These are phyloP conservation scores for Zeus faber DNA, from an alignment of 2,113 vertebrate species.

Conservation along the genomic window DNA sequence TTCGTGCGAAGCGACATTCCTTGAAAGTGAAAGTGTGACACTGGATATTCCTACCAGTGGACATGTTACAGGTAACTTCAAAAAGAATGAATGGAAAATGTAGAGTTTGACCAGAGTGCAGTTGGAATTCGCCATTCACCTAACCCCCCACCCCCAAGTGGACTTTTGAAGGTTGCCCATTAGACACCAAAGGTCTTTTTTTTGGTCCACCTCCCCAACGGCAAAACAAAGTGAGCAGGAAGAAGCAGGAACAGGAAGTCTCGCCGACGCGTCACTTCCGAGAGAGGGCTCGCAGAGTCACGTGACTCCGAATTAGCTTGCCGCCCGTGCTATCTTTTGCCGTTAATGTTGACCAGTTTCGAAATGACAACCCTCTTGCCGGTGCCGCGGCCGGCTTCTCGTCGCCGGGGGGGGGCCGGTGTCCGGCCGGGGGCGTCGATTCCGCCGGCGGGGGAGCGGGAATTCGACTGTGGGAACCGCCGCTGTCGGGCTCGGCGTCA, in stretches of 20 bases:
- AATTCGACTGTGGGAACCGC: conserved; percentile 38
- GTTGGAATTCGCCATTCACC: no score
- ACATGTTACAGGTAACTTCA: no score
- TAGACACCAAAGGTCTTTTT: no score
- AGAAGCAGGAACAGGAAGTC: conserved; percentile 42
- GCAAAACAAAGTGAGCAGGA: background rate
- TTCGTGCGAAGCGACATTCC: no score
- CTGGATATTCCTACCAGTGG: no score
- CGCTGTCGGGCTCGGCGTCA: conserved; percentile 70
- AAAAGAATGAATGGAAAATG: no score
- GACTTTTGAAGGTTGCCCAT: no score
- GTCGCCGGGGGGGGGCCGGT: background rate
- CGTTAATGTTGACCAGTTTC: conserved; percentile 45
- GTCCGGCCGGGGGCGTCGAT: background rate
- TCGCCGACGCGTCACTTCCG: conserved; percentile 69
- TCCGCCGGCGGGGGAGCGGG: background rate
- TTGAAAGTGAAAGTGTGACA: no score
- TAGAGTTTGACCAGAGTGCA: no score
- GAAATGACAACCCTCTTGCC: conserved; percentile 38
- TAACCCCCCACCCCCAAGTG: no score
- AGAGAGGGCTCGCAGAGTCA: conserved; percentile 49
- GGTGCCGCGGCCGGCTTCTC: background rate
- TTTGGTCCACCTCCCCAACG: no score
- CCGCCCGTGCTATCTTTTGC: conserved; percentile 72
- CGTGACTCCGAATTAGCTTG: conserved; percentile 74